Base-by-base conservation (phyloP, 1,140 invertebrate species). In the Drosophila persimilis region DNA sequence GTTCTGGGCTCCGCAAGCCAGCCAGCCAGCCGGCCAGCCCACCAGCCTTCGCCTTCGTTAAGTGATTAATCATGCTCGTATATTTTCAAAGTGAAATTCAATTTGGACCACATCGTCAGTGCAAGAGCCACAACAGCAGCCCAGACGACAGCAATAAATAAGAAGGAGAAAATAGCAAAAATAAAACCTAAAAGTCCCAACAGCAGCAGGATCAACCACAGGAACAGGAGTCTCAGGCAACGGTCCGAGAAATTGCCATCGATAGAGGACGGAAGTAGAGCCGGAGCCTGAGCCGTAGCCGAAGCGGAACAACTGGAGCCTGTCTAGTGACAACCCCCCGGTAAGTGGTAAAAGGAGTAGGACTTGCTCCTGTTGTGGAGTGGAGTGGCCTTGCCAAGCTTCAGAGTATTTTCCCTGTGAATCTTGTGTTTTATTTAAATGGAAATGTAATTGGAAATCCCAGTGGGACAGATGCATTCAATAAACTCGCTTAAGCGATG, bases 31-130 rank as follows among this genome's bases (percentile, higher is more conserved):
- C 17, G 0, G 17, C 17, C 17, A 17, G 45, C 35, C 63, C 22
- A 43, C 51, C 63, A 48, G 51, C 9, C 66, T 63, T n/a, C 58
- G 77, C 9, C 66, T 63, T n/a, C 58, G 77, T 72, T 67, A 78
- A 77, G 77, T 85, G 81, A 85, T 85, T 85, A 85, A 78, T 86
- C 65, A 81, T 81, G 81, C 63, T 81, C 71, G 74, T 85, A 80
- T 85, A 77, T 84, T 80, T 73, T 64, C 67, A 58, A 77, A 85
- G 78, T 81, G 81, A 81, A 81, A 81, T 78, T 85, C 77, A 81
- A 86, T 86, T 85, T 77, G 48, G 61, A 77, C 64, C 81, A 59
- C 77, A 81, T 76, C 76, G 55, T 62, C 76, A 79, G 65, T 62
- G 55, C 50, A 71, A 70, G 64, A 56, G 57, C 53, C 78, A 47